Evolutionary conservation across 2,888 invertebrate genomes (phyloP).

Genomic region (Hololepta plana): DNA sequence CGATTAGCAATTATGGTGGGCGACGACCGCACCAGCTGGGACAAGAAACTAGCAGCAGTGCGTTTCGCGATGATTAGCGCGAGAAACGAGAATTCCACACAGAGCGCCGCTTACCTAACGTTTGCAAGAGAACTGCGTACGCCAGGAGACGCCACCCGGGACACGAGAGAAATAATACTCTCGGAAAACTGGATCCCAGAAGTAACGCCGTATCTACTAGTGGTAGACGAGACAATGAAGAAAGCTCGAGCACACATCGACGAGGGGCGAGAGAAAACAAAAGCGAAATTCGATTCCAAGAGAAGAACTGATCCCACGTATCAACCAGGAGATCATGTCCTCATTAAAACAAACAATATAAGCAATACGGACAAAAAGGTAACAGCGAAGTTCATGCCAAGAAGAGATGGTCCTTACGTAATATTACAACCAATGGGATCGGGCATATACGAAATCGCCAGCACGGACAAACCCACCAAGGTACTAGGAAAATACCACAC

Average conservation of each 20-base stretch:
- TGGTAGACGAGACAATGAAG: constrained; percentile 1
- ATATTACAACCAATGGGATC: constrained; percentile 3
- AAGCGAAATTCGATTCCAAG: too few species aligned
- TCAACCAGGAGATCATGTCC: too few species aligned
- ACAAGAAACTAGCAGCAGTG: constrained; percentile 11
- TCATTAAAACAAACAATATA: too few species aligned
- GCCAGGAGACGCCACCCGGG: constrained; percentile 9
- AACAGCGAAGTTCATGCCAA: constrained; percentile 6
- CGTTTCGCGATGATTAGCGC: constrained; percentile 15
- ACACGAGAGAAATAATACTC: constrained; percentile 6
- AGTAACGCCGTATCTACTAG: constrained; percentile 4
- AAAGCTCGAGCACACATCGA: constrained; percentile 3
- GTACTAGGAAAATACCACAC: constrained; percentile 5
- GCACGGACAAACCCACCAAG: constrained; percentile 8
- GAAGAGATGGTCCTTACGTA: constrained; percentile 4
- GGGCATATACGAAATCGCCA: constrained; percentile 5
- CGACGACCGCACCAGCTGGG: constrained; percentile 13
- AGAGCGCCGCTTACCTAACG: constrained; percentile 13
- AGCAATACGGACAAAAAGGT: too few species aligned
- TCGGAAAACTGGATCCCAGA: constrained; percentile 9
- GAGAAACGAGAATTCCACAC: constrained; percentile 10
- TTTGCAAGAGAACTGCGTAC: constrained; percentile 15
- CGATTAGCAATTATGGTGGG: constrained; percentile 14
- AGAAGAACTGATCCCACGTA: not conserved
- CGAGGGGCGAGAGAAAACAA: too few species aligned